phyloP scores from a whole-genome alignment of 2,888 invertebrate species.

The Podotricha telesiphe region DNA sequence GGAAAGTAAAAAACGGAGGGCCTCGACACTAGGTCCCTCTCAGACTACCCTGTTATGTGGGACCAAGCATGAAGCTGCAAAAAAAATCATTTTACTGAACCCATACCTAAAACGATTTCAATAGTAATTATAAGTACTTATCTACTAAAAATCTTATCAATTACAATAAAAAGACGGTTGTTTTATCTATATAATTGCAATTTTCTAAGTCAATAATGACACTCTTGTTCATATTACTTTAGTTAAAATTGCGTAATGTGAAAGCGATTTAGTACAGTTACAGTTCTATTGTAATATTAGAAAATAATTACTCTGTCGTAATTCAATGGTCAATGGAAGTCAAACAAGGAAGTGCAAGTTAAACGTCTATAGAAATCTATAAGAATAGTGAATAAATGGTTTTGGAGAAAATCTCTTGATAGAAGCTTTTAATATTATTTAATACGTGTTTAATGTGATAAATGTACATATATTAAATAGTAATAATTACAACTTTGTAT shows the following conservation, averaged over 20 bases:
- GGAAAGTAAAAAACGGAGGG: no score
- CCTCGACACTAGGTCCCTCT: no score
- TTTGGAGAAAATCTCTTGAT: no score
- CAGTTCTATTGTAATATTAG: conserved; percentile 35
- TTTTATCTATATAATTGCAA: neutral
- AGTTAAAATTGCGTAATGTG: conserved; percentile 33
- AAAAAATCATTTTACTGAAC: no score
- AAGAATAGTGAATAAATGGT: neutral
- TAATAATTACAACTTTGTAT: neutral
- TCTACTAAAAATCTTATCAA: no score
- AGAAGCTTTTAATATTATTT: no score
- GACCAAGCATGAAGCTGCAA: no score
- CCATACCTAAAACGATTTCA: no score
- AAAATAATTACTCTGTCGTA: conserved; percentile 34
- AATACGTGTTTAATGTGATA: neutral
- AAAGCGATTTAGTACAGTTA: conserved; percentile 29
- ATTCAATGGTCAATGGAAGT: conserved; percentile 18
- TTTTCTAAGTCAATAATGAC: conserved; percentile 10
- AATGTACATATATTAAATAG: neutral
- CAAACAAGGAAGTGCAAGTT: conserved; percentile 23
- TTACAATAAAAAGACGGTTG: no score
- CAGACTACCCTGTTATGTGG: no score
- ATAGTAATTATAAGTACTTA: no score
- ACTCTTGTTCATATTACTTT: conserved; percentile 16
- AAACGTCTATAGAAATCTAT: conserved; percentile 3